These are phyloP conservation scores for Pseudotriccus pelzelni DNA, from an alignment of 2,797 vertebrate genomes.

Conservation along the genomic window DNA sequence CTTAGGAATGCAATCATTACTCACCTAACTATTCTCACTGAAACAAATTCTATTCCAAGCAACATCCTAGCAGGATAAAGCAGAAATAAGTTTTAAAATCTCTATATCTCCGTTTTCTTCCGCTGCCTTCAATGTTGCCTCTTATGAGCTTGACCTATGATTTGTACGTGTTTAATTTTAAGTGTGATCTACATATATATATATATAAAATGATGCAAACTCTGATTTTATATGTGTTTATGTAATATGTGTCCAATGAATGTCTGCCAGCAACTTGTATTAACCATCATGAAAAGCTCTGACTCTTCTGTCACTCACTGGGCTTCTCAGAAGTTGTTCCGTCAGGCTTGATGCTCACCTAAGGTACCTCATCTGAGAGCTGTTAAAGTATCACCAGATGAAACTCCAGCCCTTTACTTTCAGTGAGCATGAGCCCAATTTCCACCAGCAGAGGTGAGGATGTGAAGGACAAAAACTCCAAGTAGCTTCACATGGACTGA, in stretches of 20 bases:
- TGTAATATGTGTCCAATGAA: background rate
- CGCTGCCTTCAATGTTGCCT: background rate
- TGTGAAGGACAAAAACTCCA: background rate
- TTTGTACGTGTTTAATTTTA: slow-evolving; percentile 65
- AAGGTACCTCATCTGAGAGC: background rate
- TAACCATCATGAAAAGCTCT: background rate
- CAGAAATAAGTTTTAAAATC: background rate
- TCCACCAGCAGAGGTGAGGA: background rate
- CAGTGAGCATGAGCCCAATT: background rate
- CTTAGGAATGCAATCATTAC: background rate
- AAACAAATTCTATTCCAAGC: background rate
- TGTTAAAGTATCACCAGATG: background rate
- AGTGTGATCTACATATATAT: background rate
- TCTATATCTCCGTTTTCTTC: background rate
- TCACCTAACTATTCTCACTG: background rate
- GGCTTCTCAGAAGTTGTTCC: background rate
- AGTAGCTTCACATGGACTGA: background rate
- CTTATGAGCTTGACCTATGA: slow-evolving; percentile 56
- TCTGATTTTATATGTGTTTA: slow-evolving; percentile 38
- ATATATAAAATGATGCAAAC: background rate
- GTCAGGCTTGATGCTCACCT: background rate
- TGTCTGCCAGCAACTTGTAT: background rate
- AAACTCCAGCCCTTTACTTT: background rate
- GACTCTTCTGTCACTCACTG: background rate
- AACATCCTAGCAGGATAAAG: background rate